Conservation (phyloP, 2,888 invertebrate species). For the Hyalella azteca region DNA sequence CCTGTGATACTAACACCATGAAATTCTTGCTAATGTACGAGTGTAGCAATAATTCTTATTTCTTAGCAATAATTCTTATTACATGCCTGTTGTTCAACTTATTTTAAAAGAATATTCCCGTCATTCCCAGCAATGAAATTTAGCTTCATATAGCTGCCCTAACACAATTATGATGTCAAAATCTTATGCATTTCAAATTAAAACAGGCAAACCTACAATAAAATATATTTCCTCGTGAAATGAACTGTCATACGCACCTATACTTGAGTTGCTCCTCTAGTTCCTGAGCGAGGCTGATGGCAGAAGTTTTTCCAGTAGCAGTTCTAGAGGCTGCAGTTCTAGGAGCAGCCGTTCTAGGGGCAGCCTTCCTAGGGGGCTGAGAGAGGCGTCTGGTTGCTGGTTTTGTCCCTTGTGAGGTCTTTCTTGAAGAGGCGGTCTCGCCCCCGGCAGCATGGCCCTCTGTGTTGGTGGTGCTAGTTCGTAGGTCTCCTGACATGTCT, state of each 20-base stretch:
- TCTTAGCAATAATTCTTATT: no score
- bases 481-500: constrained; percentile 9
- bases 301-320: background rate
- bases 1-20: no score
- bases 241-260: background rate
- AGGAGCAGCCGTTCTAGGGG: background rate
- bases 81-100: no score
- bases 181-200: no score
- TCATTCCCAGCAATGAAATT: no score
- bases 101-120: no score
- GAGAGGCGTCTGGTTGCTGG: background rate
- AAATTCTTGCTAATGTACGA: no score
- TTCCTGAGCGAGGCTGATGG: background rate
- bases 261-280: constrained; percentile 21
- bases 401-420: background rate
- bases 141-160: no score
- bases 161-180: no score
- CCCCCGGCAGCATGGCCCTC: background rate
- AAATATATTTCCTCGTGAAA: no score
- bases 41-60: no score
- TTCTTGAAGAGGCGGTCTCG: background rate
- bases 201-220: no score
- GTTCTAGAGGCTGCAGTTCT: background rate
- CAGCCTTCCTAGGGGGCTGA: background rate
- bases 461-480: background rate